Conservation (phyloP, 2,888 invertebrate genomes). For the Mimumesa dahlbomi region DNA sequence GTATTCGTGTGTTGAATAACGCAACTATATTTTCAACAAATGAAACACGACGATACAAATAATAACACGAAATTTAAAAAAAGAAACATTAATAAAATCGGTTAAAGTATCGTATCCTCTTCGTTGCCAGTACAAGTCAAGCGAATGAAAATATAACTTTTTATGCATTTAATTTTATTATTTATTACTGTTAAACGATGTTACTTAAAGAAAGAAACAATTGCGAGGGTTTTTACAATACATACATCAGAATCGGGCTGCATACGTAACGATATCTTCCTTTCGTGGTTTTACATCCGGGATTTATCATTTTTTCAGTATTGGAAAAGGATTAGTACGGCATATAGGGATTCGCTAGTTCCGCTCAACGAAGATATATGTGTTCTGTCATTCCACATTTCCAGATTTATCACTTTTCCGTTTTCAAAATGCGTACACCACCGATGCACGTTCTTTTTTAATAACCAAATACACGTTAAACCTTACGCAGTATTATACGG, state of each 20-base stretch:
- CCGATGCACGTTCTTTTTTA: constrained; percentile 31
- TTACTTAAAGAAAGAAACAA: too few species aligned
- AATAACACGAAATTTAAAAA: too few species aligned
- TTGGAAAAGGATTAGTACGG: constrained; percentile 65
- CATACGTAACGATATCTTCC: constrained; percentile 45
- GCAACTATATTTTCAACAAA: too few species aligned
- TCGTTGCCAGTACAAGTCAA: too few species aligned
- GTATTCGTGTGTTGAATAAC: too few species aligned
- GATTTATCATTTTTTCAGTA: constrained; percentile 66
- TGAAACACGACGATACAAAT: too few species aligned
- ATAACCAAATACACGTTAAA: constrained; percentile 30
- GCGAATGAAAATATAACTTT: too few species aligned
- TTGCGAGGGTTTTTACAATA: too few species aligned
- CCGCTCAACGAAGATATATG: constrained; percentile 63
- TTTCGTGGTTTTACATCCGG: constrained; percentile 62
- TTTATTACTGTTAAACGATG: too few species aligned
- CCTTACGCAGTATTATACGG: constrained; percentile 9
- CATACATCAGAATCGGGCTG: constrained; percentile 37
- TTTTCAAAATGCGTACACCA: constrained; percentile 59
- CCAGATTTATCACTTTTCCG: constrained; percentile 66
- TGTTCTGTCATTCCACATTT: constrained; percentile 62
- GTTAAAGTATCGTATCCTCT: too few species aligned
- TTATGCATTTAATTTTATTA: too few species aligned
- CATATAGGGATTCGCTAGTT: constrained; percentile 62
- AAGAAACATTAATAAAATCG: too few species aligned